phyloP scores from a whole-genome alignment of 2,797 vertebrate genomes.

The Semotilus atromaculatus region DNA sequence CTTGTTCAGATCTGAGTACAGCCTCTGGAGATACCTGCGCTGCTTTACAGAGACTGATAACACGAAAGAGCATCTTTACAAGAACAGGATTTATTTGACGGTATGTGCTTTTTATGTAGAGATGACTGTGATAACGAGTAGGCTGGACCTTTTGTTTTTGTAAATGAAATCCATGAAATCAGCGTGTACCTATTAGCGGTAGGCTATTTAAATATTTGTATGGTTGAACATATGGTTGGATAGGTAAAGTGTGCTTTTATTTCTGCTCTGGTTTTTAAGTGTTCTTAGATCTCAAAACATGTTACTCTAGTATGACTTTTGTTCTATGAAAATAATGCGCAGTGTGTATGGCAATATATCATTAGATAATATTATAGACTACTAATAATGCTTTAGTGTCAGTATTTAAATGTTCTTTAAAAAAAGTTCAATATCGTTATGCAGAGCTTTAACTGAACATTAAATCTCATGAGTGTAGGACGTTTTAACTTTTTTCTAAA shows the following conservation, averaged over 20 bases:
- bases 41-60: slow-evolving; percentile 41
- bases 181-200: background rate
- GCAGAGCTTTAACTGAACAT: background rate
- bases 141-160: background rate
- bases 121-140: background rate
- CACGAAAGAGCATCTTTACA: slow-evolving; percentile 49
- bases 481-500: slow-evolving; percentile 19
- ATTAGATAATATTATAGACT: background rate
- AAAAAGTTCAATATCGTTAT: background rate
- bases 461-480: background rate
- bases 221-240: slow-evolving; percentile 8
- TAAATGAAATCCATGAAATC: background rate
- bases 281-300: background rate
- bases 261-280: background rate
- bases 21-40: slow-evolving; percentile 63
- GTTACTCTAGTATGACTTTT: background rate
- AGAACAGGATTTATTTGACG: slow-evolving; percentile 39
- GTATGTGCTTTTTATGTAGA: slow-evolving; percentile 36
- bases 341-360: background rate
- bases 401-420: background rate
- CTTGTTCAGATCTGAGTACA: slow-evolving; percentile 51
- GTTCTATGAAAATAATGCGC: background rate
- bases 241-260: background rate
- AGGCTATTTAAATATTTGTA: background rate
- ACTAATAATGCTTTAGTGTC: background rate